phyloP scores from a whole-genome alignment of 1,140 invertebrate genomes.

The Drosophila aff. region DNA sequence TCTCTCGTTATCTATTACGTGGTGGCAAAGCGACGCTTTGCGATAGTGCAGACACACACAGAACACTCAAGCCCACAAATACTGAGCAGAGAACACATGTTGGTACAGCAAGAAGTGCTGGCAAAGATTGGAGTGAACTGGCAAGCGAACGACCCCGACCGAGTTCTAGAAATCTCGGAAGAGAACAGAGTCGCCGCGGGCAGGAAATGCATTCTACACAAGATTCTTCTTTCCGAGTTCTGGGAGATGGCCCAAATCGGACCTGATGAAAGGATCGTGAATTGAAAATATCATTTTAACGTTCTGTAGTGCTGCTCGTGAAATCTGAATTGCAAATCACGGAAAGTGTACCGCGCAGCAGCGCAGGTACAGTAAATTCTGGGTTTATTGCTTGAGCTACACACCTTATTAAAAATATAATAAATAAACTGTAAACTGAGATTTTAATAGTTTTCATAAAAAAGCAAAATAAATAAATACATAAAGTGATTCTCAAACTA shows the following conservation, averaged over 20 bases:
- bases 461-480: too few relatives aligned
- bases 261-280: conserved; percentile 17
- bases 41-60: conserved; percentile 50
- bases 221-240: background rate
- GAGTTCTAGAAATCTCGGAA: conserved; percentile 40
- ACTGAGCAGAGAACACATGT: conserved; percentile 42
- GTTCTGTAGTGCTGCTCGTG: background rate
- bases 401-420: too few relatives aligned
- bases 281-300: background rate
- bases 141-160: conserved; percentile 37
- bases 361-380: background rate
- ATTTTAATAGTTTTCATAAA: too few relatives aligned
- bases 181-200: conserved; percentile 5
- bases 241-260: conserved; percentile 19
- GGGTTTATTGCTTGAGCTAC: background rate
- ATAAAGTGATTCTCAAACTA: background rate
- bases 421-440: background rate
- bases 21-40: conserved; percentile 54
- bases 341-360: background rate
- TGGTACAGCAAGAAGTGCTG: conserved; percentile 43
- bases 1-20: conserved; percentile 69
- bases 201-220: conserved; percentile 32
- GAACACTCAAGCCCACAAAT: background rate
- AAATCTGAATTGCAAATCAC: conserved; percentile 21
- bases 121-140: conserved; percentile 35